A percentile compares a stretch with the other conserved stretches of the same genome.
phyloP scores from a whole-genome alignment of 2,113 vertebrate genomes.

The Alligator mississippiensis region DNA sequence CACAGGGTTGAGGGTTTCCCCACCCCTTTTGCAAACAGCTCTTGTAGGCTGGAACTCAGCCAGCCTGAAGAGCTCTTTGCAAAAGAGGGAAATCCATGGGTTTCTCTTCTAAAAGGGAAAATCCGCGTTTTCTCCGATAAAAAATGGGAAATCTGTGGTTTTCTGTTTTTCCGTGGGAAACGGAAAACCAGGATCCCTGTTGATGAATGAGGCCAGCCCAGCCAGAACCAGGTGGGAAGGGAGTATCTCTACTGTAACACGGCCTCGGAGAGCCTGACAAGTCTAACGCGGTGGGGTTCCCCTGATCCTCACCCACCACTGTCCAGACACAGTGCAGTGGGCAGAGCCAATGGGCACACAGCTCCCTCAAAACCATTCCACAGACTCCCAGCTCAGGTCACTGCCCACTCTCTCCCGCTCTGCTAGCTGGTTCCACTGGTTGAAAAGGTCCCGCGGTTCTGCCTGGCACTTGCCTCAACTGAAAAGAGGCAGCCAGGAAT shows the following conservation, averaged over 20 bases:
- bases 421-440: neutral
- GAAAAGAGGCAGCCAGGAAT: neutral
- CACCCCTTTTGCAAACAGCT: too few relatives aligned
- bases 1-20: too few relatives aligned
- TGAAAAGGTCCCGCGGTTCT: neutral
- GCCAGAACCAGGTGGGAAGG: neutral
- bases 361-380: neutral
- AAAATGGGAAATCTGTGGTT: neutral
- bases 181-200: too few relatives aligned
- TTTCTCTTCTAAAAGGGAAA: neutral
- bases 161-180: too few relatives aligned
- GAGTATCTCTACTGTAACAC: neutral
- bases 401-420: neutral
- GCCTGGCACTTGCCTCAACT: neutral
- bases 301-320: neutral
- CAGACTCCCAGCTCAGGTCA: neutral
- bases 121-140: neutral
- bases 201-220: neutral
- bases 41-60: too few relatives aligned
- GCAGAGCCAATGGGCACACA: neutral
- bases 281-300: neutral
- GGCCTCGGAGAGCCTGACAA: rapidly evolving
- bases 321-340: neutral
- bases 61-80: rapidly evolving
- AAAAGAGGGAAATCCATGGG: neutral